Evolutionary conservation across 23 tunicate species (phyloP), one percentile per base, ranked within the genome.

Genomic region (Aplidium turbinatum): DNA sequence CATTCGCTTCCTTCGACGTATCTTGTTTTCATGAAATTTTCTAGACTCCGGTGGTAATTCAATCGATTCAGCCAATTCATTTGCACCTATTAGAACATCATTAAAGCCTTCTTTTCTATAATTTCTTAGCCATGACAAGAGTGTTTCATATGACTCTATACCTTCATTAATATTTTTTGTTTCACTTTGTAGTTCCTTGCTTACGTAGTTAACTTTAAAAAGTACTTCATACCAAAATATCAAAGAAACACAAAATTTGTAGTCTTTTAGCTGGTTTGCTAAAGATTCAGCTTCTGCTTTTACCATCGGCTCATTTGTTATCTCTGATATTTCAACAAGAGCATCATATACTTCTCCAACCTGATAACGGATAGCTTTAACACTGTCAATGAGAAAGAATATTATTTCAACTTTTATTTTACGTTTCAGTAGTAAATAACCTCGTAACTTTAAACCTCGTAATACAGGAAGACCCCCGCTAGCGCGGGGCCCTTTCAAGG

Each of bases 401-500:
- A 54, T 54, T 54, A 54, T 54, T 54, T 54, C 61, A 54, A 21
- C 21, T 54, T 54, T 54, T 54, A 54, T 54, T 54, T 54, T 54
- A 54, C 61, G 61, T 54, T 54, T 54, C 61, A 54, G 61, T 54
- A 54, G 69, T 62, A 62, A n/a, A n/a, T n/a, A n/a, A n/a, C n/a
- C n/a, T n/a, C n/a, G n/a, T n/a, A n/a, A n/a, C 29, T 62, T 62
- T 62, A 29, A 24, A 62, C 69, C 69, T 62, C 69, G 40, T 62
- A 62, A 62, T 62, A 62, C 69, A 62, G 69, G 29, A 62, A 62
- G 69, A 62, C 69, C 40, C 69, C 40, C 69, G 40, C 69, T 62
- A 62, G 69, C 69, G 69, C 69, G 69, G 40, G 61, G 69, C 69
- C 40, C 42, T 38, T 62, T 62, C 61, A 54, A 54, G 23, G 23